These are phyloP conservation scores for Dyspetes luteomarginatus DNA, from an alignment of 2,888 invertebrate genomes.

Conservation along the genomic window DNA sequence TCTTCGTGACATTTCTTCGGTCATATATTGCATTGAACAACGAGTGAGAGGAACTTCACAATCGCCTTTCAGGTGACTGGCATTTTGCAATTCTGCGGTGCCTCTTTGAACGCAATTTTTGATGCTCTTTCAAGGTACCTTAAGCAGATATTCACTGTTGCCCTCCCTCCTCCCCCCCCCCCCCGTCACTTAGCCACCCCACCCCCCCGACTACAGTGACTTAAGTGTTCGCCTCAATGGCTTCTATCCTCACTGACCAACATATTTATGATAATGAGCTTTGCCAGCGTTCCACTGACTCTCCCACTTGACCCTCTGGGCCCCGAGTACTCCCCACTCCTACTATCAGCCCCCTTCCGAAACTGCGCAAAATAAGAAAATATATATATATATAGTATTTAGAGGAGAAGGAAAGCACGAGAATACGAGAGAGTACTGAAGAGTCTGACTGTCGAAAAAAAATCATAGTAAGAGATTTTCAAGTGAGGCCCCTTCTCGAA, in stretches of 20 bases:
- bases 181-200: not conserved
- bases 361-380: too few species aligned
- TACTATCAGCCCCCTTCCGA: not conserved
- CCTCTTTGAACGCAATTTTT: constrained; percentile 49
- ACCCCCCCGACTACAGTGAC: not conserved
- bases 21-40: constrained; percentile 49
- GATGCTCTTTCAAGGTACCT: constrained; percentile 40
- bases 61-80: constrained; percentile 61
- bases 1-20: constrained; percentile 61
- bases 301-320: not conserved
- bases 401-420: not conserved
- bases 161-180: not conserved
- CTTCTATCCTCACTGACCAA: constrained; percentile 59
- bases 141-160: constrained; percentile 10
- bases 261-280: constrained; percentile 63
- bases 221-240: constrained; percentile 43
- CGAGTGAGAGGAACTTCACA: constrained; percentile 59
- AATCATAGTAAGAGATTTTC: not conserved
- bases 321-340: not conserved
- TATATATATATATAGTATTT: too few species aligned
- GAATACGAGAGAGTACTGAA: not conserved
- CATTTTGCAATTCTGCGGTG: constrained; percentile 54
- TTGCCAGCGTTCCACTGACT: constrained; percentile 41
- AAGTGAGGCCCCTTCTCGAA: not conserved
- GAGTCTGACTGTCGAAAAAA: not conserved